Conservation (phyloP, 2,888 invertebrate genomes). For the Sipha maydis region DNA sequence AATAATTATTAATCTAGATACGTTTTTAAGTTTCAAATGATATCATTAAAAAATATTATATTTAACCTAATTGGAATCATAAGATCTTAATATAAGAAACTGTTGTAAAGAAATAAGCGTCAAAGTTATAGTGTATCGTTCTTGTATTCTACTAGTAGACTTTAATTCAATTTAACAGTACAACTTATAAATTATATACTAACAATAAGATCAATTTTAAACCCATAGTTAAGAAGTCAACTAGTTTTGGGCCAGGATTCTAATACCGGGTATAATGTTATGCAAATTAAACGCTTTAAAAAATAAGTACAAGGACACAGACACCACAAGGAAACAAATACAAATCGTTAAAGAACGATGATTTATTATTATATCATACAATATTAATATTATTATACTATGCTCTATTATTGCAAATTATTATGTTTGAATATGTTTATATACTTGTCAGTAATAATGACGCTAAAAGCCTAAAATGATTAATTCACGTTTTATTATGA, state of each 20-base stretch:
- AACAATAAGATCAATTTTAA: neutral
- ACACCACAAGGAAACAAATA: slow-evolving; percentile 3
- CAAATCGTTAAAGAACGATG: neutral
- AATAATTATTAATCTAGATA: neutral
- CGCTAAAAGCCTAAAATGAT: neutral
- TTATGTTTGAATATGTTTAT: neutral
- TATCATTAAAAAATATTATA: no score
- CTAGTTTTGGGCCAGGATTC: neutral
- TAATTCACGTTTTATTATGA: neutral
- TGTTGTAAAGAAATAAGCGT: neutral
- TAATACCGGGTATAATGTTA: neutral
- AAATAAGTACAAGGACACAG: slow-evolving; percentile 27
- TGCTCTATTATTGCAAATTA: neutral
- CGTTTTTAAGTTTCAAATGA: neutral
- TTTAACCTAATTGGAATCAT: no score
- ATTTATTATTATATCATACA: neutral
- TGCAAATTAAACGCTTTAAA: slow-evolving; percentile 1
- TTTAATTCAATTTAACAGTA: neutral
- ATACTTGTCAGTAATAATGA: neutral
- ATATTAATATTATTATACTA: neutral
- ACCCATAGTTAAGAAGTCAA: neutral
- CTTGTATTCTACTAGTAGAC: neutral
- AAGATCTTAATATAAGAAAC: neutral
- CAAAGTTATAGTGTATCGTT: no score
- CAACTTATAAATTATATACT: neutral